Evolutionary conservation across 2,888 invertebrate genomes (phyloP).

Genomic region (Cyrtodaria siliqua): DNA sequence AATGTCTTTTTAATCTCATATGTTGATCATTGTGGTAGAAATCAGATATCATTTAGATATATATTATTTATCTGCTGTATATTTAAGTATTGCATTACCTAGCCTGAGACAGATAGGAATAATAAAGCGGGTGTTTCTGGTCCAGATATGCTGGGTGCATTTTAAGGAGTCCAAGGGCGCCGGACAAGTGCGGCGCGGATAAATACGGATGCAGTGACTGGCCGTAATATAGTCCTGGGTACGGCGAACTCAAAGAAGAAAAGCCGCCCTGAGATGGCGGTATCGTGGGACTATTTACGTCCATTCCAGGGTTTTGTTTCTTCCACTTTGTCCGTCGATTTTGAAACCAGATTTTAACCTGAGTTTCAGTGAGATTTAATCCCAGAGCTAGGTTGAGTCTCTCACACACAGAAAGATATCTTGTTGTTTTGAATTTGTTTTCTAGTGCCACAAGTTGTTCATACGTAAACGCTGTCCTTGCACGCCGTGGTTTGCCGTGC

Average conservation of each 20-base stretch:
- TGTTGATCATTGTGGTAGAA: too few relatives aligned
- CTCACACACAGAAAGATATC: slow-evolving; percentile 99
- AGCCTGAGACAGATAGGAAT: slow-evolving; percentile 71
- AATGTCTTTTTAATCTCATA: too few relatives aligned
- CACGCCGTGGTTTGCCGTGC: slow-evolving; percentile 93
- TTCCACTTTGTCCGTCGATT: slow-evolving; percentile 99
- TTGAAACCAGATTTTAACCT: slow-evolving; percentile 88
- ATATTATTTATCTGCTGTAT: not conserved
- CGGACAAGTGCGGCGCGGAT: slow-evolving; percentile 74
- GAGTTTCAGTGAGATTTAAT: slow-evolving; percentile 98
- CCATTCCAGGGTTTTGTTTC: slow-evolving; percentile 99
- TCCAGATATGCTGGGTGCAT: slow-evolving; percentile 76
- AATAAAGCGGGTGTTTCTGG: slow-evolving; percentile 77
- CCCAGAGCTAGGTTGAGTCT: slow-evolving; percentile 97
- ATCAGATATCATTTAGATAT: not conserved
- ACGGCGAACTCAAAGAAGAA: slow-evolving; percentile 76
- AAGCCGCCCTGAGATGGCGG: slow-evolving; percentile 75
- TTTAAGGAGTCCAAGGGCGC: slow-evolving; percentile 78
- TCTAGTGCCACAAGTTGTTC: slow-evolving; percentile 98
- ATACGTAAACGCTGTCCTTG: slow-evolving; percentile 99
- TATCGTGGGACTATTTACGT: slow-evolving; percentile 89
- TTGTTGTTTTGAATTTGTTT: slow-evolving; percentile 98
- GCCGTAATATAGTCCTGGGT: slow-evolving; percentile 79
- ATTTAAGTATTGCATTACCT: slow-evolving; percentile 30
- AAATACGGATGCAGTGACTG: slow-evolving; percentile 80